phyloP scores from a whole-genome alignment of 2,888 invertebrate species.

The Latheticus oryzae region DNA sequence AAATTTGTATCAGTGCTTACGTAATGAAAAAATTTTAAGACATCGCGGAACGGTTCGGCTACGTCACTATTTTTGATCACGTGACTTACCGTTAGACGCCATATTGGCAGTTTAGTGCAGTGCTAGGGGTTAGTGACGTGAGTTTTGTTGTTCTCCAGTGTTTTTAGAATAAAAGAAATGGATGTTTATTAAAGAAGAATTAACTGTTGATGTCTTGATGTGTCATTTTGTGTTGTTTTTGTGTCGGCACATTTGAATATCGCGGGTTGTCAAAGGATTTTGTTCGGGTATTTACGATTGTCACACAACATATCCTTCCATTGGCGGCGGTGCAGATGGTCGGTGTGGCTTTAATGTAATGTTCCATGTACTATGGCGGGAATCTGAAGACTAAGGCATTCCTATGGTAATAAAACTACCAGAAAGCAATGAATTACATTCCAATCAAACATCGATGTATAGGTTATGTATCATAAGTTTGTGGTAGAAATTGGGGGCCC shows the following conservation, averaged over 20 bases:
- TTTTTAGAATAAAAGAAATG: slow-evolving; percentile 46
- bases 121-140: slow-evolving; percentile 68
- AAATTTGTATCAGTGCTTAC: slow-evolving; percentile 59
- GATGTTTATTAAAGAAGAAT: slow-evolving; percentile 42
- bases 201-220: slow-evolving; percentile 28
- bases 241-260: slow-evolving; percentile 61
- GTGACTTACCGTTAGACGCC: slow-evolving; percentile 71
- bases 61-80: slow-evolving; percentile 69
- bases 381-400: slow-evolving; percentile 51
- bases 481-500: slow-evolving; percentile 18
- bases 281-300: slow-evolving; percentile 66
- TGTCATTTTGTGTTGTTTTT: slow-evolving; percentile 42
- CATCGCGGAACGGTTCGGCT: slow-evolving; percentile 62
- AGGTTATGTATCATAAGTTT: slow-evolving; percentile 32
- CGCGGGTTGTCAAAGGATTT: slow-evolving; percentile 59
- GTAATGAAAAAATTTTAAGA: slow-evolving; percentile 63
- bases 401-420: slow-evolving; percentile 54
- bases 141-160: slow-evolving; percentile 51
- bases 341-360: slow-evolving; percentile 60
- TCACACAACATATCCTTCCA: slow-evolving; percentile 58
- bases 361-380: slow-evolving; percentile 59
- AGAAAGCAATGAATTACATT: neutral
- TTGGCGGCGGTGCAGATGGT: slow-evolving; percentile 66
- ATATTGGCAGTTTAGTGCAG: slow-evolving; percentile 70
- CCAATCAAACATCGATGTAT: slow-evolving; percentile 2